A percentile compares a stretch with the other conserved stretches of the same genome.
Evolutionary conservation across 2,797 vertebrate species (phyloP).

Genomic region (Lepus oiostolus): DNA sequence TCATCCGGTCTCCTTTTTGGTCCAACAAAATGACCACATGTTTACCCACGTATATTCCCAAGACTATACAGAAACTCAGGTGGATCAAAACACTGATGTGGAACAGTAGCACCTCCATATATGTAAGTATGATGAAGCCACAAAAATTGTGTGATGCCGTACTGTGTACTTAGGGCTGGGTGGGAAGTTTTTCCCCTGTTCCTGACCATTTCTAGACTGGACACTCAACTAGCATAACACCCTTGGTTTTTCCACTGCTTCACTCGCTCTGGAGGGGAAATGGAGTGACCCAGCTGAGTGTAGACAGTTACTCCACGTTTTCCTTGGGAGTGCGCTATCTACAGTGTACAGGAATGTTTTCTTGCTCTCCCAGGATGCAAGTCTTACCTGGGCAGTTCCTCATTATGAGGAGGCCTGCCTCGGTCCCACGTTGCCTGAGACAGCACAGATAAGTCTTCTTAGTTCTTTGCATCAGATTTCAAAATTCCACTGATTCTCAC

Average conservation of each 20-base stretch:
- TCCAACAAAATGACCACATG: background rate
- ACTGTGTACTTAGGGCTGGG: background rate
- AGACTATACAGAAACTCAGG: background rate
- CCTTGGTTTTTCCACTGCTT: background rate
- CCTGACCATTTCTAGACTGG: background rate
- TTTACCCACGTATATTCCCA: background rate
- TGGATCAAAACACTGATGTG: background rate
- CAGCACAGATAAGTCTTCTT: background rate
- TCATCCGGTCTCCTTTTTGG: background rate
- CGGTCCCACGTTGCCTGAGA: background rate
- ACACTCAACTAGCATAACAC: background rate
- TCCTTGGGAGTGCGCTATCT: background rate
- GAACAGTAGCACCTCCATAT: background rate
- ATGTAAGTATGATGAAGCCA: background rate
- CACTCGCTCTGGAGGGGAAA: background rate
- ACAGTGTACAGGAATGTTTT: rapidly evolving
- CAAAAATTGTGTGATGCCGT: background rate
- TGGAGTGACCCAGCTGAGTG: background rate
- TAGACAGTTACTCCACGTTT: background rate
- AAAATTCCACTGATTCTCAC: background rate
- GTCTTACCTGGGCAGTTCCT: background rate
- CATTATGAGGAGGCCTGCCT: background rate
- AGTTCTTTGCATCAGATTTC: background rate
- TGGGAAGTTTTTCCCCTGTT: background rate
- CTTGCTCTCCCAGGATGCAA: background rate